Base-by-base conservation (phyloP, 2,888 invertebrate genomes). In the Meiosimyza platycephala region DNA sequence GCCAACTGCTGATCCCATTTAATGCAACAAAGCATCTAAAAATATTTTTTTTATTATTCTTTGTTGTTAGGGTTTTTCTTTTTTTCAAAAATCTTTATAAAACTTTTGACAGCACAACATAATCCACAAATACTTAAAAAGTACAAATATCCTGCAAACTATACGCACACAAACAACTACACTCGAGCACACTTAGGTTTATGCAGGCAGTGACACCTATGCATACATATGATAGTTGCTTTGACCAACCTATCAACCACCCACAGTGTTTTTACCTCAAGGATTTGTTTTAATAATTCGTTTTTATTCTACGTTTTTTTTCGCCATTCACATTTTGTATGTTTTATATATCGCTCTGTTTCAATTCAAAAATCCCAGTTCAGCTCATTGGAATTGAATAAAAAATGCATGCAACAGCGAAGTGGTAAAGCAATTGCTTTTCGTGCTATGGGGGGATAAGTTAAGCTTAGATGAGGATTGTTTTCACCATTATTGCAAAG, bases 331-430 rank as follows among this genome's bases (percentile, higher is more conserved):
- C 22, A 22, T 2, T 55, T 33, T 60, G 22, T 60, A 33, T 40
- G 16, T 7, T 62, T 16, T 64, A 50, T 22, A 22, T 22, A 11
- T 4, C 63, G 15, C 50, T 65, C 48, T 51, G 55, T 67, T 67
- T 67, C 57, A 67, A 67, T 67, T 67, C 47, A 16, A n/a, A 47
- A 55, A 57, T 55, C 67, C 55, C 67, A 47, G 55, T 22, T 18
- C 55, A 18, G 55, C 67, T 50, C 55, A 55, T 47, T 55, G 55
- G 55, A 67, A 57, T 51, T 40, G 47, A 55, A 66, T 57, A 55
- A 67, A 57, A 16, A 67, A 67, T 67, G 33, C 55, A 55, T 18
- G 57, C 28, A 55, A 11, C 16, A n/a, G 50, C 7, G 51, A 18
- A 64, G 13, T 18, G 51, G 40, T 40, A 40, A 40, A 40, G 40